Evolutionary conservation across 2,888 invertebrate species (phyloP), one percentile per base, ranked within the genome.

Genomic region (Cosmorhoe ocellata): DNA sequence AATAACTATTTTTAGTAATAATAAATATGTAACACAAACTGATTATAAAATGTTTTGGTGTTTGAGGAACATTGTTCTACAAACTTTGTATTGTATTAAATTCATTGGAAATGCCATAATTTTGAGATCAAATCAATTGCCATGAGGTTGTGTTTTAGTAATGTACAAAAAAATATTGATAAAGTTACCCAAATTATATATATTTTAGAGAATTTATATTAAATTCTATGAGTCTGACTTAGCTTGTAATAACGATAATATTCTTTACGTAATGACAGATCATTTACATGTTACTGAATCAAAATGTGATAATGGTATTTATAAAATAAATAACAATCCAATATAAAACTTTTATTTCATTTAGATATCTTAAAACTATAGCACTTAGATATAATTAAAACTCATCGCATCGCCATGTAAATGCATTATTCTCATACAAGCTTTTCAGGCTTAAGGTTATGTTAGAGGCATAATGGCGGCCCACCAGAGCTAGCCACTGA

Each of bases 151-250:
- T 89, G 86, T 88, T 84, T 86, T 84, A 78, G 73, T 76, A 71
- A 67, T 84, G 83, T 88, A 87, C 84, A 87, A 85, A 84, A n/a
- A 85, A 80, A 76, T 70, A 73, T 57, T 27, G 77, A 74, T 79
- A 66, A 73, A 83, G 88, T 89, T 89, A 88, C 88, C 89, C 79
- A 81, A 82, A 84, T 75, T 79, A 74, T 76, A 61, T 73, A 68
- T 74, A 71, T 80, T 71, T 75, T 42, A 74, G 74, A 78, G 79
- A 82, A 82, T 84, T 84, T 86, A 86, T 85, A 84, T 85, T 83
- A 81, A 85, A 85, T 85, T 87, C 84, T 83, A 79, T 77, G 81
- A 87, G 86, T 87, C 86, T 87, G 86, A 86, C 70, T 84, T 84
- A 85, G 81, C 66, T 68, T 82, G 58, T 58, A 62, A 61, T 49